These are phyloP conservation scores for Sciurus carolinensis DNA, from an alignment of 2,797 vertebrate genomes.

Conservation along the genomic window DNA sequence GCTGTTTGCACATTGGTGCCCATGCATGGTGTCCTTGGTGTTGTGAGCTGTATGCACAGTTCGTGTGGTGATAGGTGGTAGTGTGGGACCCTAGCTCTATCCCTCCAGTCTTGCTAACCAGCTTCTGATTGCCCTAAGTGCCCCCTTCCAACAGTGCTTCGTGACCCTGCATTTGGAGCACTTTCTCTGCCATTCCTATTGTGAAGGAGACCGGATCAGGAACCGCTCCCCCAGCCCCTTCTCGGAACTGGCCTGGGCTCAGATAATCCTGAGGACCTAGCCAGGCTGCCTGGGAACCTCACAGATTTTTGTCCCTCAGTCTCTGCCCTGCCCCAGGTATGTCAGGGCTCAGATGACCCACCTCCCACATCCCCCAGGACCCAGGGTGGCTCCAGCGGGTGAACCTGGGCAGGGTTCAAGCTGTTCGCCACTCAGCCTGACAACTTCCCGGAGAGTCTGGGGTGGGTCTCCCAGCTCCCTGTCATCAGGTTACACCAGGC, in stretches of 20 bases:
- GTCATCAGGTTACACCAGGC: neutral
- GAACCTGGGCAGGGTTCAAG: neutral
- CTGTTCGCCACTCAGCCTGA: neutral
- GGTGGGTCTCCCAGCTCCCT: neutral
- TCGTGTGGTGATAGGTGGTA: neutral
- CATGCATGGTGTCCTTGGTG: fast-evolving
- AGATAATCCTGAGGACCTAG: neutral
- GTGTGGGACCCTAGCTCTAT: neutral
- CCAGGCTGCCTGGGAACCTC: neutral
- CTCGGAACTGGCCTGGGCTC: neutral
- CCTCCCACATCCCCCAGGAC: neutral
- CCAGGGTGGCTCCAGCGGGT: neutral
- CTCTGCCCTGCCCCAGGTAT: neutral
- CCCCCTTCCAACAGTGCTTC: neutral
- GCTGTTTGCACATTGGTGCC: neutral
- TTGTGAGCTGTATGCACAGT: neutral
- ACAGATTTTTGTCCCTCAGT: neutral
- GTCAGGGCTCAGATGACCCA: neutral
- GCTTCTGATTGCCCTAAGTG: neutral
- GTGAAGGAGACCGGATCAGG: neutral
- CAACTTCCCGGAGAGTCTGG: neutral
- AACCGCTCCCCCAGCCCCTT: neutral
- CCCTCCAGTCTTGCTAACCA: neutral
- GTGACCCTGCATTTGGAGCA: neutral
- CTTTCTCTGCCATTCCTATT: neutral